A percentile compares a stretch with the other conserved stretches of the same genome.
Conservation (phyloP, 2,888 invertebrate species). For the Eueremaeus valkanovi region DNA sequence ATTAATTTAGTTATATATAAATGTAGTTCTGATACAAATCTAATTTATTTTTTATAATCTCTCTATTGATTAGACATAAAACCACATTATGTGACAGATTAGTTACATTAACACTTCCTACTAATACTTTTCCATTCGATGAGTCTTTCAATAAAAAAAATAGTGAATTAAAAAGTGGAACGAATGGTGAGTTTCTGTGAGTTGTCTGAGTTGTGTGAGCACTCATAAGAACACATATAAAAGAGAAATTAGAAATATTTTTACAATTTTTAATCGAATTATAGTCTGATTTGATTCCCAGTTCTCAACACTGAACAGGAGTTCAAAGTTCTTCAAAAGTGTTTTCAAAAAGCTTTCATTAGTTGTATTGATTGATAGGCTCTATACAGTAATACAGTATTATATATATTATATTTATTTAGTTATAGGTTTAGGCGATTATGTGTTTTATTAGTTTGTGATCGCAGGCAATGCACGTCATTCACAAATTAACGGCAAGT, state of each 20-base stretch:
- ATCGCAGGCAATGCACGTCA: not conserved
- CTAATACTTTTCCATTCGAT: not conserved
- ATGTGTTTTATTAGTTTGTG: not conserved
- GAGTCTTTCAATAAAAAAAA: not conserved
- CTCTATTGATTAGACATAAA: not conserved
- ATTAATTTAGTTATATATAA: not conserved
- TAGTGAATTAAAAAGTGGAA: slow-evolving; percentile 20
- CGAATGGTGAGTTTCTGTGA: no score
- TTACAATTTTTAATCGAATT: not conserved
- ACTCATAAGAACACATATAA: slow-evolving; percentile 10
- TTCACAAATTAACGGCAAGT: not conserved
- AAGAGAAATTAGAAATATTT: slow-evolving; percentile 3
- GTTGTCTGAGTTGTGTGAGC: not conserved
- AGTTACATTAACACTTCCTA: slow-evolving; percentile 20
- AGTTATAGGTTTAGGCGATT: not conserved
- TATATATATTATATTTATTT: no score
- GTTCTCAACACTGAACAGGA: not conserved
- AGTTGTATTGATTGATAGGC: no score
- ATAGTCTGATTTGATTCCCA: not conserved
- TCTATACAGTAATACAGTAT: no score
- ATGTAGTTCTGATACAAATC: not conserved
- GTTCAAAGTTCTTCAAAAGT: not conserved
- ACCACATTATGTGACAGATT: slow-evolving; percentile 1
- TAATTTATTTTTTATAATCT: not conserved
- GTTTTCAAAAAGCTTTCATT: no score